These are phyloP conservation scores for Oryctes rhinoceros DNA, from an alignment of 1,140 invertebrate genomes.

Conservation along the genomic window DNA sequence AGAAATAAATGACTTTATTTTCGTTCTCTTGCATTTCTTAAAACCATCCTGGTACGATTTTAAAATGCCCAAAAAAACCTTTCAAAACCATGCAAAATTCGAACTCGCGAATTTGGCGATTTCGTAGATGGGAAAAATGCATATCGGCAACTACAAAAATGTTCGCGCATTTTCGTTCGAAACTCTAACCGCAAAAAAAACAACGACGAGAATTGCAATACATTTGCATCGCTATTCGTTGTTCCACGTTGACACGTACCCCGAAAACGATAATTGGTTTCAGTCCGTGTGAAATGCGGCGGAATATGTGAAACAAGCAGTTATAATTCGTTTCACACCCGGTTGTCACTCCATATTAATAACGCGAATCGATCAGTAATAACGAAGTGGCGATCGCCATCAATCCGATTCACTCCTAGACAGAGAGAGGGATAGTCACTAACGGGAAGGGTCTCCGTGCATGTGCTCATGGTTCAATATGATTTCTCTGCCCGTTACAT, in stretches of 20 bases:
- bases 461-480: conserved; percentile 11
- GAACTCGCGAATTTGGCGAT: too few species aligned
- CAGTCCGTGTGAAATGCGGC: conserved; percentile 24
- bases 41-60: too few species aligned
- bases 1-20: too few species aligned
- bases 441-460: conserved; percentile 7
- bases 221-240: not conserved
- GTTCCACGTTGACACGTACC: not conserved
- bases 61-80: too few species aligned
- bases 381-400: conserved; percentile 51
- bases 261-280: conserved; percentile 36
- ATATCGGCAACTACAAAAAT: not conserved
- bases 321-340: conserved; percentile 46
- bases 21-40: too few species aligned
- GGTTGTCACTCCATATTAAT: conserved; percentile 54
- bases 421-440: not conserved
- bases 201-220: not conserved
- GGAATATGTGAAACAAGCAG: conserved; percentile 40
- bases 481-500: conserved; percentile 24
- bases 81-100: too few species aligned
- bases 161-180: not conserved
- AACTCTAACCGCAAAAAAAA: not conserved
- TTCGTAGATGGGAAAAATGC: not conserved
- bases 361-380: conserved; percentile 54
- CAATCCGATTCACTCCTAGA: conserved; percentile 45